Conservation (phyloP, 2,113 vertebrate genomes). For the Anoura caudifer region DNA sequence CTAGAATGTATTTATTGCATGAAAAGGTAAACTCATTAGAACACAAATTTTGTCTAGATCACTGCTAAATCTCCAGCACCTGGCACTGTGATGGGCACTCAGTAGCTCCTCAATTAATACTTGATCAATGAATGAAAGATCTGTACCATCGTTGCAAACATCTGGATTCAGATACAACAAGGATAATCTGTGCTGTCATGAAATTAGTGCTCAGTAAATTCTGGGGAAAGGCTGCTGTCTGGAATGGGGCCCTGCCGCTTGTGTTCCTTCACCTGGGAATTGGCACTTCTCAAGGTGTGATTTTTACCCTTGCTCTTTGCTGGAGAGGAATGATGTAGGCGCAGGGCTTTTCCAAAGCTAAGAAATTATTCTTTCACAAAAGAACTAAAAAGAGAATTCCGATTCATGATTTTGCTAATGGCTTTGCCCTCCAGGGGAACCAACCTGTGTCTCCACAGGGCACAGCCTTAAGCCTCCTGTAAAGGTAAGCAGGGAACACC, state of each 20-base stretch:
- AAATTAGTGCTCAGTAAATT: neutral
- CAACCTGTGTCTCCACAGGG: neutral
- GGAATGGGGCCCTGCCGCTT: too few species aligned
- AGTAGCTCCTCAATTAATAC: neutral
- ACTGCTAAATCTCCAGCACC: neutral
- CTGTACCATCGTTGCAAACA: neutral
- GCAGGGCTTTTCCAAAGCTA: slow-evolving; percentile 20
- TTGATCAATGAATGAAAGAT: neutral
- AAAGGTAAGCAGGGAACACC: neutral
- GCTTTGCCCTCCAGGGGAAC: slow-evolving; percentile 12
- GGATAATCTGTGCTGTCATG: neutral
- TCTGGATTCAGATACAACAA: neutral
- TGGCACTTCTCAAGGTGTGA: slow-evolving; percentile 16
- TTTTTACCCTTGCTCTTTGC: neutral
- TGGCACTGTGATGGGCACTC: neutral
- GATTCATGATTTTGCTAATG: slow-evolving; percentile 62
- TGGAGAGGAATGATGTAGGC: neutral
- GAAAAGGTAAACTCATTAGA: neutral
- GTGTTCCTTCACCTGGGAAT: neutral
- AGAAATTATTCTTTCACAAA: slow-evolving; percentile 47
- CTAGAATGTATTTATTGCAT: neutral
- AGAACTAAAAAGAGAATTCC: slow-evolving; percentile 60
- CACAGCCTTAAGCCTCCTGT: neutral
- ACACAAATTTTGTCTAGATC: neutral
- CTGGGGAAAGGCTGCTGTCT: neutral